These are phyloP conservation scores for Eleutherodactylus coqui DNA, from an alignment of 2,797 vertebrate species.

Conservation along the genomic window DNA sequence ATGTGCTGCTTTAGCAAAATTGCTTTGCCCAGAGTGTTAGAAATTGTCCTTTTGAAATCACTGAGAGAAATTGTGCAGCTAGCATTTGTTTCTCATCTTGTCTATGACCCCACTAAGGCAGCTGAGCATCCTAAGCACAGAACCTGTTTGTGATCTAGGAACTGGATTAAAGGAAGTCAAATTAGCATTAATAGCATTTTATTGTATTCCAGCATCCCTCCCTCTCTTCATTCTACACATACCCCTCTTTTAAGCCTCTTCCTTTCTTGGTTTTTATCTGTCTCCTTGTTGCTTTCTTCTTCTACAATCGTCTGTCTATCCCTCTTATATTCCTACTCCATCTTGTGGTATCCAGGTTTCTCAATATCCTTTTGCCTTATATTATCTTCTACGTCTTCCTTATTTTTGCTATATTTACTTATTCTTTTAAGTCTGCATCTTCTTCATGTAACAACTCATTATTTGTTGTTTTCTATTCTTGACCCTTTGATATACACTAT, in stretches of 20 bases:
- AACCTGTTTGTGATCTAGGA: conserved; percentile 62
- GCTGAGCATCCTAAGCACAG: conserved; percentile 47
- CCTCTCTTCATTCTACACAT: conserved; percentile 35
- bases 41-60: conserved; percentile 58
- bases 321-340: conserved; percentile 25
- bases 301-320: background rate
- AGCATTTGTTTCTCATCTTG: conserved; percentile 59
- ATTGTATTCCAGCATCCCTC: conserved; percentile 45
- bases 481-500: background rate
- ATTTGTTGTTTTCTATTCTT: background rate
- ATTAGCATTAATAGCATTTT: conserved; percentile 64
- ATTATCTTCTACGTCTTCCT: conserved; percentile 41
- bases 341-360: background rate
- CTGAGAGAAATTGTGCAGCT: conserved; percentile 49
- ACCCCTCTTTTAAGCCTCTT: conserved; percentile 39
- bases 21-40: conserved; percentile 52
- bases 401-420: conserved; percentile 42
- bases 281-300: conserved; percentile 12
- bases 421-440: conserved; percentile 45
- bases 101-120: conserved; percentile 54
- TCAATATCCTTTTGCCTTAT: conserved; percentile 57
- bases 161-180: conserved; percentile 64
- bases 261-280: conserved; percentile 16
- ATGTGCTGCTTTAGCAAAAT: conserved; percentile 50
- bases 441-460: background rate